Evolutionary conservation across 1,140 invertebrate species (phyloP).

Genomic region (Papilio polyxenes): DNA sequence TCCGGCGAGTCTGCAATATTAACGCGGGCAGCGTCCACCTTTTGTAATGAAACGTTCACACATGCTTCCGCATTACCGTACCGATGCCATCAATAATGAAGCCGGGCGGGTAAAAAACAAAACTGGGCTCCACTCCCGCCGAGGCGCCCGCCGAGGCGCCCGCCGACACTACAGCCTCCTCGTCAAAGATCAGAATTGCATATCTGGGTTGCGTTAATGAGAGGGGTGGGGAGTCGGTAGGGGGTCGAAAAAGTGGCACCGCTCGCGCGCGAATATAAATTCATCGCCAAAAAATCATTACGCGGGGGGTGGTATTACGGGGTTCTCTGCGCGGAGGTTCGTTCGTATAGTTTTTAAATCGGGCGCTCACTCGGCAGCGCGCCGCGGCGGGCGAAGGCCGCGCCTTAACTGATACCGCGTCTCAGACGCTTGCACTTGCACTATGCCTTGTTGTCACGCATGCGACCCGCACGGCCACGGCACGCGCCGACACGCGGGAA

Average conservation of each 20-base stretch:
- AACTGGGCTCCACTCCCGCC: constrained; percentile 77
- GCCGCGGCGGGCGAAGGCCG: constrained; percentile 66
- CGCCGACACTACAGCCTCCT: constrained; percentile 80
- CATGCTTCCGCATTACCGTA: constrained; percentile 80
- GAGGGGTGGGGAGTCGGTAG: constrained; percentile 66
- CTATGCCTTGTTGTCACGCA: constrained; percentile 66
- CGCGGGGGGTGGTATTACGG: constrained; percentile 81
- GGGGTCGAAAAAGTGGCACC: constrained; percentile 79
- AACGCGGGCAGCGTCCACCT: constrained; percentile 78
- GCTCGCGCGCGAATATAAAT: constrained; percentile 82
- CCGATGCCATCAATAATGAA: constrained; percentile 80
- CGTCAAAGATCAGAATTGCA: constrained; percentile 82
- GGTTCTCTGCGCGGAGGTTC: constrained; percentile 71
- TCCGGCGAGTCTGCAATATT: constrained; percentile 78
- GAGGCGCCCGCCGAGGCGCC: constrained; percentile 78
- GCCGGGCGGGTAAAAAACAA: constrained; percentile 79
- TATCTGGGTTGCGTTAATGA: constrained; percentile 82
- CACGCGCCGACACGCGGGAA: background rate
- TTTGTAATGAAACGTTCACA: constrained; percentile 80
- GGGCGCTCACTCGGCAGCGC: constrained; percentile 70
- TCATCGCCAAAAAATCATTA: constrained; percentile 83
- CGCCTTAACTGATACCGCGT: constrained; percentile 55
- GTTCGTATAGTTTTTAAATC: constrained; percentile 79
- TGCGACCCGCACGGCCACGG: constrained; percentile 53
- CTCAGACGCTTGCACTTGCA: constrained; percentile 48